phyloP scores from a whole-genome alignment of 2,797 vertebrate species.

The Mico argentatus region DNA sequence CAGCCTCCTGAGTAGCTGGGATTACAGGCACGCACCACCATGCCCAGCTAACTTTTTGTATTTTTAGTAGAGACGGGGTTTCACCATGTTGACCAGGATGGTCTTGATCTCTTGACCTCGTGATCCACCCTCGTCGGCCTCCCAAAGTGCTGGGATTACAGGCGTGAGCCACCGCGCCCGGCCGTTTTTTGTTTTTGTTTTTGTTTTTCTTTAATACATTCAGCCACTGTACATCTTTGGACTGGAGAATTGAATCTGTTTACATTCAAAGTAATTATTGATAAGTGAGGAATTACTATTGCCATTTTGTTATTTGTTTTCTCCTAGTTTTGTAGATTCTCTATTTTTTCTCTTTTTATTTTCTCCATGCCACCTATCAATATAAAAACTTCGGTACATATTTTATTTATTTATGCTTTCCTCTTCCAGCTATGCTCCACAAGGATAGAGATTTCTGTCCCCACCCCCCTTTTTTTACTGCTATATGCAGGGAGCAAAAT shows the following conservation, averaged over 20 bases:
- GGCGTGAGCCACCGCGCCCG: too few species aligned
- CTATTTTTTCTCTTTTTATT: neutral
- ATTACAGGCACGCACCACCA: too few species aligned
- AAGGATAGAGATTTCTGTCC: neutral
- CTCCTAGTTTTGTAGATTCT: neutral
- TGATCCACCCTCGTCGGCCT: too few species aligned
- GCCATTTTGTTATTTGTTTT: neutral
- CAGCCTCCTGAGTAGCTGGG: too few species aligned
- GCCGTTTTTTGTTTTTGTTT: neutral
- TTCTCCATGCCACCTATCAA: neutral
- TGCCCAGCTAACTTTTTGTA: too few species aligned
- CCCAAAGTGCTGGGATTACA: too few species aligned
- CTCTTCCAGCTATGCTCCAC: neutral
- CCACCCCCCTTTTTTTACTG: neutral
- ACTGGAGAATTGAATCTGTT: neutral
- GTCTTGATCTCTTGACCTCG: too few species aligned
- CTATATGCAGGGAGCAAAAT: neutral
- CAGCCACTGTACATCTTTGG: neutral
- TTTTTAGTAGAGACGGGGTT: too few species aligned
- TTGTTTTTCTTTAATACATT: neutral
- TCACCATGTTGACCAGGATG: too few species aligned
- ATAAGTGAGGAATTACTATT: neutral
- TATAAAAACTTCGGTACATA: neutral
- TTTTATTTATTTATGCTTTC: neutral
- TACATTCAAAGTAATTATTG: neutral